Evolutionary conservation across 2,797 vertebrate species (phyloP).

Genomic region (Hafferia zeledoni): DNA sequence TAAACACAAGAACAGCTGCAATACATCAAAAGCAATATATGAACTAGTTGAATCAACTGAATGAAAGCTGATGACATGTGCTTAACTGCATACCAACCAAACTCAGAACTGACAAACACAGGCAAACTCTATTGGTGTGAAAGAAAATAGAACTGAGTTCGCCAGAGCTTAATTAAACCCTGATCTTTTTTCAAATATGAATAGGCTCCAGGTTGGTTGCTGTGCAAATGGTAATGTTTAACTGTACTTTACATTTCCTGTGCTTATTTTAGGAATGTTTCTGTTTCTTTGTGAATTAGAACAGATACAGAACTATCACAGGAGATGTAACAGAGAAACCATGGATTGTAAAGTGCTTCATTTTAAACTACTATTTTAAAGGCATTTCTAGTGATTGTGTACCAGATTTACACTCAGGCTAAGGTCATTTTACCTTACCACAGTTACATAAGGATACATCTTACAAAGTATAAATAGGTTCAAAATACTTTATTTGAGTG

Average conservation of each 20-base stretch:
- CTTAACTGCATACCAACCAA: conserved; percentile 16
- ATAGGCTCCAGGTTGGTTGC: conserved; percentile 30
- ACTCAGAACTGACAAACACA: not conserved
- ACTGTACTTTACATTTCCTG: conserved; percentile 4
- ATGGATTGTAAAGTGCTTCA: not conserved
- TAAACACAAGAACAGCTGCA: conserved; percentile 61
- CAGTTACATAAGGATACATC: not conserved
- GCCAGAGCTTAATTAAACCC: conserved; percentile 23
- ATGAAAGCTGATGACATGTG: conserved; percentile 56
- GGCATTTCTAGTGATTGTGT: not conserved
- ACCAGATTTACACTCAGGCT: not conserved
- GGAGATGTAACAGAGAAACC: not conserved
- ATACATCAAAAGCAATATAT: conserved; percentile 45
- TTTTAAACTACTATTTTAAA: not conserved
- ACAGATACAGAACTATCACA: not conserved
- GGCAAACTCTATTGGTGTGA: conserved; percentile 9
- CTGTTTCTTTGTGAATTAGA: not conserved
- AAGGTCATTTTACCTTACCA: not conserved
- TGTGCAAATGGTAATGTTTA: conserved; percentile 16
- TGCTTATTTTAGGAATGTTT: conserved; percentile 59
- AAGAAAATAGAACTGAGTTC: conserved; percentile 7
- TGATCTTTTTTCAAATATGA: conserved; percentile 17
- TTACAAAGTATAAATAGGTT: not conserved
- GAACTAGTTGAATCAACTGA: conserved; percentile 40
- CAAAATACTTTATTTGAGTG: not conserved